Evolutionary conservation across 2,888 invertebrate species (phyloP), one percentile per base, ranked within the genome.

Genomic region (Oscheius sp.): DNA sequence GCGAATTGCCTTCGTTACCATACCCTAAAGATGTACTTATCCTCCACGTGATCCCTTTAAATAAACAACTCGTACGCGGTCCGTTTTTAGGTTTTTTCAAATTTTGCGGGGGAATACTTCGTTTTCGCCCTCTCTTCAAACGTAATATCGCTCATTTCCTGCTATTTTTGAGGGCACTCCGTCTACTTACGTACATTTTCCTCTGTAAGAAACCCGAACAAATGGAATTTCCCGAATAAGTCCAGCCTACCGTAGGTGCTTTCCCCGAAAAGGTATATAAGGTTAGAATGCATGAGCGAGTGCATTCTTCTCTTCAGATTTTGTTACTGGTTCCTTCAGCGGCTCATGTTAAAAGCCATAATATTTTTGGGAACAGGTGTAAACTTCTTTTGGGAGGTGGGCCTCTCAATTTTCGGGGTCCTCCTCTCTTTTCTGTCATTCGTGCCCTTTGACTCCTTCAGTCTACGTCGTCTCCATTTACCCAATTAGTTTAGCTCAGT

Each of bases 241-340:
- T n/a, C 12, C 61, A 61, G 61, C 21, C 43, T 61, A 61, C 61
- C 61, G 21, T 61, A 18, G 45, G 2, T 12, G 7, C 27, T 29
- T 27, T 27, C 49, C 18, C 49, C 49, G 49, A 35, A 35, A 35
- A 35, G 35, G 35, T 35, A 43, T 43, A 61, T 61, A 25, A 61
- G 45, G 61, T 61, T 61, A 61, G 61, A 61, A 61, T 61, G 61
- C 61, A 43, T 43, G 61, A 45, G 18, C 61, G 61, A 61, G 13
- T 41, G 23, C 43, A 61, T 61, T 61, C 21, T 58, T 25, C 58
- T 41, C 41, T 18, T 18, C 41, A 12, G 21, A 35, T 9, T 9
- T 9, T 35, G 35, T 35, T 35, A 35, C 13, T 49, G 3, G 49
- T 49, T 49, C 55, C 55, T 25, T 13, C 5, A 23, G 23, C 13